Evolutionary conservation across 2,888 invertebrate genomes (phyloP).

Genomic region (Calameuta idolon): DNA sequence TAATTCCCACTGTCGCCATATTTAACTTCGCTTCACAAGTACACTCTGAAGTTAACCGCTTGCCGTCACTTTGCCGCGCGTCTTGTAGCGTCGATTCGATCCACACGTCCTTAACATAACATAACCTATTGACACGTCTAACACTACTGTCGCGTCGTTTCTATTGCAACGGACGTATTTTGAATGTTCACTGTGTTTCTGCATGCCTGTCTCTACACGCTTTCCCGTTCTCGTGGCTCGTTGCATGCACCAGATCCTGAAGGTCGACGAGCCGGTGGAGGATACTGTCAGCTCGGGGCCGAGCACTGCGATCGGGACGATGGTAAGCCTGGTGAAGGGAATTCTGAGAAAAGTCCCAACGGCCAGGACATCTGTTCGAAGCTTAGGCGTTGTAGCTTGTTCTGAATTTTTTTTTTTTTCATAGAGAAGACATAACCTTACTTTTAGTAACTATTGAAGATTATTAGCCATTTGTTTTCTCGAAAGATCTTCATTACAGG

Average conservation of each 20-base stretch:
- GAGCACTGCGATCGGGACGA: conserved; percentile 45
- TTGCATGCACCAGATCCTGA: conserved; percentile 55
- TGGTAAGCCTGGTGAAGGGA: conserved; percentile 54
- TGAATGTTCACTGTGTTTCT: conserved; percentile 10
- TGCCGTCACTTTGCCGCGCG: no score
- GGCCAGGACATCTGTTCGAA: conserved; percentile 49
- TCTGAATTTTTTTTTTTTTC: conserved; percentile 33
- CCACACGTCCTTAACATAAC: no score
- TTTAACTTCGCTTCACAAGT: neutral
- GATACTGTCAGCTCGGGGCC: conserved; percentile 47
- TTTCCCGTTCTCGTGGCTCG: conserved; percentile 16
- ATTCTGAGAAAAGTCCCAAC: conserved; percentile 33
- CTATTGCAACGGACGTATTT: no score
- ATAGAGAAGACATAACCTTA: no score
- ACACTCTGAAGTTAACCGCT: neutral
- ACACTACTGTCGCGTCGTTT: no score
- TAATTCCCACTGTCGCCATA: conserved; percentile 27
- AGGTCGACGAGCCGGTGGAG: conserved; percentile 38
- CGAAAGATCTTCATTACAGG: no score
- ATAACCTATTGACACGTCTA: no score
- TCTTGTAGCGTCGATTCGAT: no score
- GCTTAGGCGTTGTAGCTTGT: conserved; percentile 52
- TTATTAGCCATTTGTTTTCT: no score
- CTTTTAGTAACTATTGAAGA: no score
- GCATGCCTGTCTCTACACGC: conserved; percentile 18